Conservation (phyloP, 2,888 invertebrate genomes). For the Helicoverpa assulta region DNA sequence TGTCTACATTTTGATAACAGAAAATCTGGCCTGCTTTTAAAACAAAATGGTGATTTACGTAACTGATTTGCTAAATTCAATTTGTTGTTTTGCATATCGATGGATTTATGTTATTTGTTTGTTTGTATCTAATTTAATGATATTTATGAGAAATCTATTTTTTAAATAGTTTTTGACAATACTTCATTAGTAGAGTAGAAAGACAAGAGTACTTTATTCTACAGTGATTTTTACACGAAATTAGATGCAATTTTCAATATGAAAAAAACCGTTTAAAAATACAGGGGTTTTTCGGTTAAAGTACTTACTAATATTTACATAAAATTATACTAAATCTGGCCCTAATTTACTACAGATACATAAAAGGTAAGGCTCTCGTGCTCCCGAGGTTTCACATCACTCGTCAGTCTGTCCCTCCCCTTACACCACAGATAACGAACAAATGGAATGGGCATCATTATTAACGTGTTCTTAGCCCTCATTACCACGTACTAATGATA, state of each 20-base stretch:
- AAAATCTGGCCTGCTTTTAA: constrained; percentile 11
- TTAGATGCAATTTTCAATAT: no score
- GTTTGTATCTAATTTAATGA: not conserved
- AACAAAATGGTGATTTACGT: constrained; percentile 11
- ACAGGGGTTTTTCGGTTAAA: no score
- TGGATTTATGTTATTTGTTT: constrained; percentile 17
- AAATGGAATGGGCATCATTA: constrained; percentile 45
- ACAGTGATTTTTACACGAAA: no score
- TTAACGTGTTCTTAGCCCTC: constrained; percentile 32
- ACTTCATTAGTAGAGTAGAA: no score
- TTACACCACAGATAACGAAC: constrained; percentile 42
- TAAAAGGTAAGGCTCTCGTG: not conserved
- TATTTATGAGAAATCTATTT: no score
- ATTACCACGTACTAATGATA: constrained; percentile 50
- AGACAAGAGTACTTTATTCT: no score
- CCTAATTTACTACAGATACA: not conserved
- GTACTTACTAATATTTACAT: not conserved
- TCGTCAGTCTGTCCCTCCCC: constrained; percentile 18
- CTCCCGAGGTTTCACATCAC: not conserved
- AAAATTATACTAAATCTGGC: not conserved
- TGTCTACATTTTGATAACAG: constrained; percentile 32
- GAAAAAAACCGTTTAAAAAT: no score
- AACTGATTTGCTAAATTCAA: constrained; percentile 33
- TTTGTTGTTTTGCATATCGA: constrained; percentile 21
- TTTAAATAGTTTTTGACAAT: no score